phyloP scores from a whole-genome alignment of 2,113 vertebrate genomes.

The Perca flavescens region DNA sequence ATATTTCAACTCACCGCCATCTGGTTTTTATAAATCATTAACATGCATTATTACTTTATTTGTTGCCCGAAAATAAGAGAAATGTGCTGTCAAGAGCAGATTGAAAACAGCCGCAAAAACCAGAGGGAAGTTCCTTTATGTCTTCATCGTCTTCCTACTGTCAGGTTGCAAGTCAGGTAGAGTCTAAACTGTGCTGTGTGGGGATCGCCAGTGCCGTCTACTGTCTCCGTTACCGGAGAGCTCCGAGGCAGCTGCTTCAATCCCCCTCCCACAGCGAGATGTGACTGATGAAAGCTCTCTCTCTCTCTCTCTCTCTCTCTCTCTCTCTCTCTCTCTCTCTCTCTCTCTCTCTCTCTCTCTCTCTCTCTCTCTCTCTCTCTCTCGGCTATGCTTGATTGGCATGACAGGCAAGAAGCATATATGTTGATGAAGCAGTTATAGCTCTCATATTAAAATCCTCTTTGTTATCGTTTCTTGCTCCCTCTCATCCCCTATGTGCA shows the following conservation, averaged over 20 bases:
- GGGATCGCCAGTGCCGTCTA: conserved; percentile 46
- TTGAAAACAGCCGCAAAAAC: neutral
- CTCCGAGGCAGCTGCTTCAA: conserved; percentile 62
- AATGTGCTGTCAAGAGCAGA: neutral
- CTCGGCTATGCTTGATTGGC: too few species aligned
- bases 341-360: neutral
- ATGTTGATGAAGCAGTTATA: too few species aligned
- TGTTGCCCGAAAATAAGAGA: neutral
- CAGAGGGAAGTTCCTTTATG: conserved; percentile 55
- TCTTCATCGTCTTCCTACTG: conserved; percentile 26
- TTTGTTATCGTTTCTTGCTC: too few species aligned
- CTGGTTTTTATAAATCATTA: conserved; percentile 35
- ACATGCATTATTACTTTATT: conserved; percentile 32
- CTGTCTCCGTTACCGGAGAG: conserved; percentile 70
- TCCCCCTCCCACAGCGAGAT: conserved; percentile 66
- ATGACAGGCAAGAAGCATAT: too few species aligned
- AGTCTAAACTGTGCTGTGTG: conserved; percentile 41
- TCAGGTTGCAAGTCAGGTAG: conserved; percentile 56
- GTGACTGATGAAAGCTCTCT: conserved; percentile 65
- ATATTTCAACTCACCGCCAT: conserved; percentile 60
- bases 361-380: conserved; percentile 1
- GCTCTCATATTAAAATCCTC: too few species aligned
- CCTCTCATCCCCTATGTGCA: conserved; percentile 3
- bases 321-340: neutral
- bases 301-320: conserved; percentile 15